phyloP scores from a whole-genome alignment of 2,113 vertebrate genomes.

The Stigmatopora nigra region DNA sequence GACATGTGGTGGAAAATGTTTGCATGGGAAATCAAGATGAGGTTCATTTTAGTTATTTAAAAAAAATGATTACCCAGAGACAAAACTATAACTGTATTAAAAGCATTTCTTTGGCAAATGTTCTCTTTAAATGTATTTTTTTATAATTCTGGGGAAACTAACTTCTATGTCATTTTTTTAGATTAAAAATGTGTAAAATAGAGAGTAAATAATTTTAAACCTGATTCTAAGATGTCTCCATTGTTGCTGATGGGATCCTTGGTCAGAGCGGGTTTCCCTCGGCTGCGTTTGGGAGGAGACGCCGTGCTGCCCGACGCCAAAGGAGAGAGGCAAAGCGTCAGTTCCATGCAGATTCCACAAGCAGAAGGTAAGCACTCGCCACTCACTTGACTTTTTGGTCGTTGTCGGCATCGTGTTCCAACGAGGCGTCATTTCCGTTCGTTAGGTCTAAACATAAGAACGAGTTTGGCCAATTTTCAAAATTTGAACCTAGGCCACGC shows the following conservation, averaged over 20 bases:
- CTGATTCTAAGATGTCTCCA: conserved; percentile 75
- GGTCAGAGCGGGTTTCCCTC: conserved; percentile 88
- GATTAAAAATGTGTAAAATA: too few species aligned
- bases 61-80: too few species aligned
- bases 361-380: background rate
- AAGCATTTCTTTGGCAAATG: too few species aligned
- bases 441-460: conserved; percentile 72
- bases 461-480: background rate
- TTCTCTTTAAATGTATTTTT: too few species aligned
- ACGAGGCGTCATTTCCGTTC: conserved; percentile 75
- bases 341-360: background rate
- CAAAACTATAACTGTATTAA: too few species aligned
- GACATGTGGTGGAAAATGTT: conserved; percentile 30
- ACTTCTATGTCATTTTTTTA: too few species aligned
- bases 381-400: conserved; percentile 76
- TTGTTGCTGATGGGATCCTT: conserved; percentile 80
- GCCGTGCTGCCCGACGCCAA: conserved; percentile 56
- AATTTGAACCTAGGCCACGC: background rate
- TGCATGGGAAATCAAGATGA: conserved; percentile 2
- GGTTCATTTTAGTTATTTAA: too few species aligned
- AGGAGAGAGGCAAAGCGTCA: background rate
- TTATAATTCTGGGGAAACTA: too few species aligned
- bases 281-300: conserved; percentile 82
- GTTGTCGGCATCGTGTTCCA: conserved; percentile 60
- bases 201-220: conserved; percentile 55